A percentile compares a stretch with the other conserved stretches of the same genome.
Conservation (phyloP, 2,113 vertebrate genomes). For the Brachyhypopomus occidentalis region DNA sequence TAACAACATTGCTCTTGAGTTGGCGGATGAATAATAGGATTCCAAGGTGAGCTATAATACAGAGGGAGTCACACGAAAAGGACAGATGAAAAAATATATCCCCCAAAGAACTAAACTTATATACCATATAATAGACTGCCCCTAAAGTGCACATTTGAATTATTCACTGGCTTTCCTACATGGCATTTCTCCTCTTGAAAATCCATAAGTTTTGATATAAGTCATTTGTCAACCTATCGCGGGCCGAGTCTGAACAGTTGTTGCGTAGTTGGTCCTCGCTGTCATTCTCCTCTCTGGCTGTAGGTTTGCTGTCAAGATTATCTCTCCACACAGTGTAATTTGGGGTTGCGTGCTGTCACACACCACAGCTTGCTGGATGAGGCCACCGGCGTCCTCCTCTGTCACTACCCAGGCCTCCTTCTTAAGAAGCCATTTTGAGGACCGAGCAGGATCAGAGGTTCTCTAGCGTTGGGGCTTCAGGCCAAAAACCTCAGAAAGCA, state of each 20-base stretch:
- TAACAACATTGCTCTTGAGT: slow-evolving; percentile 14
- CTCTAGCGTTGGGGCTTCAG: background rate
- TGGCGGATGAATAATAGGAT: slow-evolving; percentile 26
- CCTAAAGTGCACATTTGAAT: background rate
- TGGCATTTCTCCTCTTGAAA: background rate
- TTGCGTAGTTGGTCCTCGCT: background rate
- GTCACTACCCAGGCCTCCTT: background rate
- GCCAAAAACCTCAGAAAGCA: background rate
- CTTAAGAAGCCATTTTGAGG: background rate
- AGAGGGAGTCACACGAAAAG: background rate
- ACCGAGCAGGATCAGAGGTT: background rate
- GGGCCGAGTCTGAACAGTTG: background rate
- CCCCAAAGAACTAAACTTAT: background rate
- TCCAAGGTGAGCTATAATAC: background rate
- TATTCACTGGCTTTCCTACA: background rate
- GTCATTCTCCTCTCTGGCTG: slow-evolving; percentile 14
- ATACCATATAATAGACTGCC: background rate
- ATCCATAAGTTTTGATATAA: slow-evolving; percentile 2
- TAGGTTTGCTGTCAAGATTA: slow-evolving; percentile 43
- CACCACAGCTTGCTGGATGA: slow-evolving; percentile 10
- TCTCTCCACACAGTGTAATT: slow-evolving; percentile 40
- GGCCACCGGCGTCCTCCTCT: background rate
- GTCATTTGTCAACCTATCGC: slow-evolving; percentile 14
- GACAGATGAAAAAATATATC: background rate
- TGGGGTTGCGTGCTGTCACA: slow-evolving; percentile 38